Percentiles rank a stretch among this genome's conserved stretches.
phyloP scores from a whole-genome alignment of 2,797 vertebrate genomes.

The Manis javanica region DNA sequence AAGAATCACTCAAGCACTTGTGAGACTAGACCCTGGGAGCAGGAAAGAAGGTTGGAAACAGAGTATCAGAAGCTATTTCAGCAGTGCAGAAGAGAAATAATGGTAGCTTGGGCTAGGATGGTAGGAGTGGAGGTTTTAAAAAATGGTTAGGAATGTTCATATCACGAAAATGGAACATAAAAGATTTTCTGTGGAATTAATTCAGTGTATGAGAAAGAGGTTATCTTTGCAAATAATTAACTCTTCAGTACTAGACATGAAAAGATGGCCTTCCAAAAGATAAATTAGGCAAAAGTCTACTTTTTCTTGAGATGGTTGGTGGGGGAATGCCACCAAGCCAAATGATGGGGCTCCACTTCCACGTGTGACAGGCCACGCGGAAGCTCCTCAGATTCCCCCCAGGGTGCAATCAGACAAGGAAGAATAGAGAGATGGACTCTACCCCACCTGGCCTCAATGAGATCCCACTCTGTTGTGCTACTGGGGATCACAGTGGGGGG shows the following conservation, averaged over 20 bases:
- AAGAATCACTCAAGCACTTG: background rate
- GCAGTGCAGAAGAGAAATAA: background rate
- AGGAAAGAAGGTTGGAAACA: background rate
- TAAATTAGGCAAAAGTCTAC: background rate
- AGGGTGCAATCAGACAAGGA: background rate
- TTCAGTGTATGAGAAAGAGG: background rate
- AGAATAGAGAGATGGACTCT: background rate
- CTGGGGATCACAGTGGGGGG: rapidly evolving
- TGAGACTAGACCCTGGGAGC: background rate
- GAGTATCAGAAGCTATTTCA: background rate
- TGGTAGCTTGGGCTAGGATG: background rate
- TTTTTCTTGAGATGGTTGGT: background rate
- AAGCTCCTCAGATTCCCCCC: background rate
- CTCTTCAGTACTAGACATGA: background rate
- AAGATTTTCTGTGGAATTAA: background rate
- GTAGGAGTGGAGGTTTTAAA: background rate
- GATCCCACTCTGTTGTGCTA: background rate
- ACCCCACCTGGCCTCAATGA: background rate
- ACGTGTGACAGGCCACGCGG: background rate
- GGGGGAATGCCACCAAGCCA: background rate
- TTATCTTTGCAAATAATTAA: background rate
- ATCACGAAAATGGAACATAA: background rate
- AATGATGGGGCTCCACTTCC: background rate
- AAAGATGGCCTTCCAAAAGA: background rate
- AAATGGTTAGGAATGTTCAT: background rate